Conservation (phyloP, 2,888 invertebrate species). For the Branchellion lobata region DNA sequence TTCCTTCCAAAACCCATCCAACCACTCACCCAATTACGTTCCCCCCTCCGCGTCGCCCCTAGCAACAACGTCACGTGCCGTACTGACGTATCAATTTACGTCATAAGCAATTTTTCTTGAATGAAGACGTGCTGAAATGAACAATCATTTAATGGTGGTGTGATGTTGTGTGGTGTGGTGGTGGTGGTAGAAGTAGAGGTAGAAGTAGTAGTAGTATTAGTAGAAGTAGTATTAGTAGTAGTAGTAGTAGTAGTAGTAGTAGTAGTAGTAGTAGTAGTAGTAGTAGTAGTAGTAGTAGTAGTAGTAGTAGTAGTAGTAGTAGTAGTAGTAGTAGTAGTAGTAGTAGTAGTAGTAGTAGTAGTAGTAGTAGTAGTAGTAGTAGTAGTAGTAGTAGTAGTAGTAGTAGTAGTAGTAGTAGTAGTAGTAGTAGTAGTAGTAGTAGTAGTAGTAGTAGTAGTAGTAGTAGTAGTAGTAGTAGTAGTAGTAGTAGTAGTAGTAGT, state of each 20-base stretch:
- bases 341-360: conserved; percentile 29
- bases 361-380: conserved; percentile 29
- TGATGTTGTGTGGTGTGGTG: too few species aligned
- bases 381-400: conserved; percentile 29
- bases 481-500: conserved; percentile 29
- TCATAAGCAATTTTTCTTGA: conserved; percentile 37
- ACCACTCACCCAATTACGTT: background rate
- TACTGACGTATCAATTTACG: conserved; percentile 44
- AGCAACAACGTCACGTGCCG: conserved; percentile 36
- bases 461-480: conserved; percentile 29
- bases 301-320: conserved; percentile 29
- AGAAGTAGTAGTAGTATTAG: conserved; percentile 23
- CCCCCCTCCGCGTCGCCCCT: conserved; percentile 33
- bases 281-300: conserved; percentile 29
- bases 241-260: background rate
- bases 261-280: conserved; percentile 29
- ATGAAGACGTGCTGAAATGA: conserved; percentile 2
- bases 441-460: conserved; percentile 29
- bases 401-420: conserved; percentile 29
- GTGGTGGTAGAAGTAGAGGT: conserved; percentile 7
- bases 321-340: conserved; percentile 29
- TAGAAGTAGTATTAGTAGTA: conserved; percentile 6
- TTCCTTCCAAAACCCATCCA: background rate
- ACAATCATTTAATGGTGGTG: conserved; percentile 1
- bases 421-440: conserved; percentile 29